A percentile compares a stretch with the other conserved stretches of the same genome.
These are phyloP conservation scores for Halichondria panicea DNA, from an alignment of 37 sponge, comb jelly and placozoan species.

Conservation along the genomic window DNA sequence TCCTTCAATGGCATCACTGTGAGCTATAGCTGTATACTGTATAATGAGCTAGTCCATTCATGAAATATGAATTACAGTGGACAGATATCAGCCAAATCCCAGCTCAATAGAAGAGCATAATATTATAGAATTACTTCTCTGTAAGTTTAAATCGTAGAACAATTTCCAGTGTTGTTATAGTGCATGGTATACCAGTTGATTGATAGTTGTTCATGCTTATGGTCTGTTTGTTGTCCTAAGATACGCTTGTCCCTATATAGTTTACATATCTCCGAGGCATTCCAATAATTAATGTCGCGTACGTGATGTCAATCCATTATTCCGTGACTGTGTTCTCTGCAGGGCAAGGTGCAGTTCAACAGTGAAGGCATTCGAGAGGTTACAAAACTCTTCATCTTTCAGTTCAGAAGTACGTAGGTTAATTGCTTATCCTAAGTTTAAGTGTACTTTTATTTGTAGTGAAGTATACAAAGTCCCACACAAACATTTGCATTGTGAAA, in stretches of 20 bases:
- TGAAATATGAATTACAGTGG: neutral
- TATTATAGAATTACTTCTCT: conserved; percentile 2
- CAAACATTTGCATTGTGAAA: too few relatives aligned
- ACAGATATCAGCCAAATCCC: neutral
- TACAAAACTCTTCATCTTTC: conserved; percentile 7
- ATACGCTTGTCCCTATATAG: too few relatives aligned
- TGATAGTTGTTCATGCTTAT: neutral
- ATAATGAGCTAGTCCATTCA: too few relatives aligned
- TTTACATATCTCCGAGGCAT: too few relatives aligned
- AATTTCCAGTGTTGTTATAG: neutral
- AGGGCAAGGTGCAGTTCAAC: conserved; percentile 28
- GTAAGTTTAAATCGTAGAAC: neutral
- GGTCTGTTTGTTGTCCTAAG: too few relatives aligned
- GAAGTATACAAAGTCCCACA: too few relatives aligned
- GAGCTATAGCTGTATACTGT: too few relatives aligned
- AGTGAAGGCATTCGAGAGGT: conserved; percentile 10
- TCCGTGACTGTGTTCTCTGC: neutral
- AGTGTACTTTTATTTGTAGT: neutral
- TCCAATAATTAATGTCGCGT: too few relatives aligned
- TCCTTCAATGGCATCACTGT: conserved; percentile 24
- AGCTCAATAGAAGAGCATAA: neutral
- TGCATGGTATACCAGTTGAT: neutral
- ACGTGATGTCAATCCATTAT: too few relatives aligned
- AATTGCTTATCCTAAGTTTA: neutral
- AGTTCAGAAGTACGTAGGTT: conserved; percentile 12